phyloP scores from a whole-genome alignment of 2,113 vertebrate species.

The Nanger granti region DNA sequence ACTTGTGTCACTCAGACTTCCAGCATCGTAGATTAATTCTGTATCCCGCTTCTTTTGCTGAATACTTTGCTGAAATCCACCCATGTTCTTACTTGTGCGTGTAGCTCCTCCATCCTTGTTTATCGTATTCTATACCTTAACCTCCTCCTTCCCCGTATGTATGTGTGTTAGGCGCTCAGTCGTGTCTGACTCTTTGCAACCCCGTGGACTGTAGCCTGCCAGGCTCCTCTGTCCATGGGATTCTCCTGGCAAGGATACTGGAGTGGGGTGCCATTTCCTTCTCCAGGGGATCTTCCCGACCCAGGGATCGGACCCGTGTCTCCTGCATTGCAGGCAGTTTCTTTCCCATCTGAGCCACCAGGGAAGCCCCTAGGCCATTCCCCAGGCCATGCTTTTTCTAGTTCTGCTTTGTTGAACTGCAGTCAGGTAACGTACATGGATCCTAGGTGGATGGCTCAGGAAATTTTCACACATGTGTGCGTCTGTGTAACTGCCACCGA shows the following conservation, averaged over 20 bases:
- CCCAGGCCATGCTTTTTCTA: not conserved
- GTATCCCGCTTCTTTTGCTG: not conserved
- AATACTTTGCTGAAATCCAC: fast-evolving
- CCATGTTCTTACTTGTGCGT: not conserved
- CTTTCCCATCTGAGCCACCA: not conserved
- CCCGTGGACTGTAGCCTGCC: not conserved
- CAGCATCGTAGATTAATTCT: fast-evolving
- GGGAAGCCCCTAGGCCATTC: not conserved
- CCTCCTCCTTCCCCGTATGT: not conserved
- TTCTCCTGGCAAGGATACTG: not conserved
- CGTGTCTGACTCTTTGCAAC: not conserved
- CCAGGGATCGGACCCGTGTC: not conserved
- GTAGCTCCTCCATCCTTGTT: not conserved
- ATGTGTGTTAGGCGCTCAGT: not conserved
- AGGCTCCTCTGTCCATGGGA: not conserved
- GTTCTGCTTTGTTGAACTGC: too few species aligned
- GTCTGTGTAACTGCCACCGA: not conserved
- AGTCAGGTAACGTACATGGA: not conserved
- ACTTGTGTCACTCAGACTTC: fast-evolving
- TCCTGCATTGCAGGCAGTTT: not conserved
- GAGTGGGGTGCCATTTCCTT: not conserved
- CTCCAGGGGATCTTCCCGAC: not conserved
- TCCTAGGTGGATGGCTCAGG: not conserved
- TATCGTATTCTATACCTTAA: too few species aligned
- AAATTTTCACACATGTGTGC: not conserved